Base-by-base conservation (phyloP, 2,113 vertebrate genomes). In the Zosterops borbonicus region DNA sequence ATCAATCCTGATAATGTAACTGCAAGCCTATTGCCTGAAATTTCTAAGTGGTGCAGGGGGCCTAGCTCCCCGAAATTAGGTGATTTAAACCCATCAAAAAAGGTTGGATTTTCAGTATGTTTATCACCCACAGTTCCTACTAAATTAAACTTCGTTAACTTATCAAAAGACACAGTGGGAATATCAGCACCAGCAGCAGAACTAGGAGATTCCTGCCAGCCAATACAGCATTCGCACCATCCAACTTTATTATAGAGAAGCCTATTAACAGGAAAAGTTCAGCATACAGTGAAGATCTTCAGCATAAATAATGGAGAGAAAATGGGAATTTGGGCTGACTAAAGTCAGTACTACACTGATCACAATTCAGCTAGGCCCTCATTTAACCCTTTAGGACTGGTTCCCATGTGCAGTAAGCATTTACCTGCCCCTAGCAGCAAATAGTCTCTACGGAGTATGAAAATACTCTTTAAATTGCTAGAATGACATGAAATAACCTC, bases 71-170 rank as follows among this genome's bases (percentile, higher is more conserved):
- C 21, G 18, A 92, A 86, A 87, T 53, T 37, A 56, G 20, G 39
- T 62, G 27, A 83, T 67, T 68, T 60, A 84, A 82, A 35, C 14
- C 35, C 35, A 24, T 58, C 8, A 69, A 59, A 80, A 88, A 47
- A 18, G 4, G 14, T 25, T 74, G 33, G 9, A 24, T 80, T 86
- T 93, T 73, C 67, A 63, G 9, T 50, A 10, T 65, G 50, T 62
- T 94, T 77, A 77, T 46, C 35, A 86, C 33, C 63, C 50, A 77
- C 23, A 67, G 63, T 4, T 83, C 74, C 83, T 77, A 53, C 23
- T 90, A 64, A 77, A 86, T 87, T 83, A 88, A 89, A 73, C 9
- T 88, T 94, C 17, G 69, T 88, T 92, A 83, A 56, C n/a, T 83
- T 81, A 25, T 35, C 71, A 74, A 81, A 90, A 93, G 63, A 35